phyloP scores from a whole-genome alignment of 2,797 vertebrate species.

The Fistularia tabacaria region DNA sequence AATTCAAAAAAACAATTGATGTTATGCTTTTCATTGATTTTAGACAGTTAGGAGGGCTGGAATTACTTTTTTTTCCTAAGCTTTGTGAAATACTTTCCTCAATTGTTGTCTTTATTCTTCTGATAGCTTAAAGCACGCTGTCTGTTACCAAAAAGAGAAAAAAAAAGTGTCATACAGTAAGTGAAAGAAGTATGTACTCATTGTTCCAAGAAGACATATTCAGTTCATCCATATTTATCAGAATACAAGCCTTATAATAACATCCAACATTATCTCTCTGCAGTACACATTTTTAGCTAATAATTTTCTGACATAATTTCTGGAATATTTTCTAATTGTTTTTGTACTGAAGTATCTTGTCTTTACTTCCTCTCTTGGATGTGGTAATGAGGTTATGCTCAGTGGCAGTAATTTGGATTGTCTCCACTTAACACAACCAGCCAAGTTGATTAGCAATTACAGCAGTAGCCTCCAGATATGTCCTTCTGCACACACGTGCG shows the following conservation, averaged over 20 bases:
- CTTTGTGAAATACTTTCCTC: no score
- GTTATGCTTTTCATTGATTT: conserved; percentile 39
- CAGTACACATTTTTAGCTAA: conserved; percentile 8
- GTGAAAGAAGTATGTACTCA: conserved; percentile 28
- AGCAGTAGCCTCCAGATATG: conserved; percentile 49
- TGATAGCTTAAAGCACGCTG: no score
- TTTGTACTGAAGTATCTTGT: conserved; percentile 49
- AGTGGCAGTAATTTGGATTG: conserved; percentile 46
- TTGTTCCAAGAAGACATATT: conserved; percentile 16
- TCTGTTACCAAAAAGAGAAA: no score
- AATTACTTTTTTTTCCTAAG: no score
- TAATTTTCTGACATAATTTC: conserved; percentile 32
- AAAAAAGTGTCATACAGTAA: conserved; percentile 42
- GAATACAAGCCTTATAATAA: conserved; percentile 49
- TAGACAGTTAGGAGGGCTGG: conserved; percentile 29
- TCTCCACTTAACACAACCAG: conserved; percentile 45
- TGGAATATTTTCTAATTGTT: conserved; percentile 53
- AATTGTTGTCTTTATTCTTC: no score
- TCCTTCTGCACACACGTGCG: conserved; percentile 35
- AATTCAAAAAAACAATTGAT: conserved; percentile 43
- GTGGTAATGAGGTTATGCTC: conserved; percentile 44
- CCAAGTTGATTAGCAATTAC: conserved; percentile 60
- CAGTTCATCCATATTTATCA: conserved; percentile 12
- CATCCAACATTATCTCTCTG: conserved; percentile 20
- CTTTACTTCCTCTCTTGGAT: conserved; percentile 39